Percentiles rank a stretch among this genome's conserved stretches.
Evolutionary conservation across 2,113 vertebrate genomes (phyloP).

Genomic region (Pseudopipra pipra): DNA sequence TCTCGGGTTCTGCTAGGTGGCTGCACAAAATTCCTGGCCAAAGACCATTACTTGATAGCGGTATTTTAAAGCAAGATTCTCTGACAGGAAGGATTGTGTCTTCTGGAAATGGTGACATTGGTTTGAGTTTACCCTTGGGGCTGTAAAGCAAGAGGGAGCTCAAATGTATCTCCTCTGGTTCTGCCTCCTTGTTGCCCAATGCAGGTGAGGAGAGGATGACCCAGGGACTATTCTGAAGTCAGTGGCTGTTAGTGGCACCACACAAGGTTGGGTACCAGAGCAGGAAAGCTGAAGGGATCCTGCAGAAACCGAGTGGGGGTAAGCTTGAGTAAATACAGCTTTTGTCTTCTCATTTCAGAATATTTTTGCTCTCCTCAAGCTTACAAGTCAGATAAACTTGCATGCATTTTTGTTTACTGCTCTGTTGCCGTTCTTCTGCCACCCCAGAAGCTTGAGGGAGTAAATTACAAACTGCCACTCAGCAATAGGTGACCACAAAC

Average conservation of each 20-base stretch:
- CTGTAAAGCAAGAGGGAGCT: not conserved
- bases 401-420: not conserved
- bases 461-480: not conserved
- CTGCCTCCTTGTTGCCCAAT: not conserved
- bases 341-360: not conserved
- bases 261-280: rapidly evolving
- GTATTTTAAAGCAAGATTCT: not conserved
- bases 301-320: rapidly evolving
- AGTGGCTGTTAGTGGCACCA: not conserved
- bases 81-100: not conserved
- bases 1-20: not conserved
- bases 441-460: not conserved
- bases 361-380: not conserved
- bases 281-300: not conserved
- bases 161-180: not conserved
- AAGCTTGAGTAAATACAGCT: rapidly evolving
- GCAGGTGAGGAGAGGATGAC: not conserved
- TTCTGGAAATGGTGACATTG: rapidly evolving
- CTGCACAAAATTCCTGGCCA: not conserved
- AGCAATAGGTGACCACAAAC: not conserved
- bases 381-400: not conserved
- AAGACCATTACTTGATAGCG: not conserved
- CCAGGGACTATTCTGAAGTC: not conserved
- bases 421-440: not conserved
- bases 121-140: not conserved